Evolutionary conservation across 2,113 vertebrate genomes (phyloP).

Genomic region (Clinocottus analis): DNA sequence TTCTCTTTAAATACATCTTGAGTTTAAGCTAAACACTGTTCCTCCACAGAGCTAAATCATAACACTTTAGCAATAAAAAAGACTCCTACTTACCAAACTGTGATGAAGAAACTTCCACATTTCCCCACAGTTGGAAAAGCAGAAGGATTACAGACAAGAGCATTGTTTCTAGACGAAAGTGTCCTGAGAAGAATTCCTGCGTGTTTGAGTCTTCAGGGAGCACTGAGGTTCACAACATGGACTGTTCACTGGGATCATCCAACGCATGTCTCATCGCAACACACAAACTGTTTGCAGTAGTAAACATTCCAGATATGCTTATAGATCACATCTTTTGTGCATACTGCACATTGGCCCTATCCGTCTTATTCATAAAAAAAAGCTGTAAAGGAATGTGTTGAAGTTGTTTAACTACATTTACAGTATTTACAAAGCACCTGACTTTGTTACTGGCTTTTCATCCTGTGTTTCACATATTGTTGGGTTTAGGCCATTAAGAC

Average conservation of each 20-base stretch:
- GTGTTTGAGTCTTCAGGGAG: not conserved
- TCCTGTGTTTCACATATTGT: not conserved
- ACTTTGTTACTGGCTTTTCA: no score
- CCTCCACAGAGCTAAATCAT: not conserved
- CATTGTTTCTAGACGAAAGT: not conserved
- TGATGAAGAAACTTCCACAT: conserved; percentile 3
- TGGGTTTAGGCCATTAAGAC: not conserved
- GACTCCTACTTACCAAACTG: not conserved
- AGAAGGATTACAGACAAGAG: not conserved
- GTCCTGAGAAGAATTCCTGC: not conserved
- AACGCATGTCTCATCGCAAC: not conserved
- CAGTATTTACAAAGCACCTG: no score
- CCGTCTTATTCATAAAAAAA: no score
- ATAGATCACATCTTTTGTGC: no score
- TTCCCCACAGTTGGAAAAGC: conserved; percentile 3
- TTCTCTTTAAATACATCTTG: not conserved
- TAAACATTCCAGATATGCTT: not conserved
- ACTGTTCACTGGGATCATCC: not conserved
- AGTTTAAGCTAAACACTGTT: not conserved
- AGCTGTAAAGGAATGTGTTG: no score
- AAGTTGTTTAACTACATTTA: no score
- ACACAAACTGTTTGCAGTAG: not conserved
- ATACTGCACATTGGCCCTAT: no score
- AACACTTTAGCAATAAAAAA: not conserved
- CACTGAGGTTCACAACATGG: not conserved